Conservation (phyloP, 2,888 invertebrate species). For the Ischnus inquisitorius region DNA sequence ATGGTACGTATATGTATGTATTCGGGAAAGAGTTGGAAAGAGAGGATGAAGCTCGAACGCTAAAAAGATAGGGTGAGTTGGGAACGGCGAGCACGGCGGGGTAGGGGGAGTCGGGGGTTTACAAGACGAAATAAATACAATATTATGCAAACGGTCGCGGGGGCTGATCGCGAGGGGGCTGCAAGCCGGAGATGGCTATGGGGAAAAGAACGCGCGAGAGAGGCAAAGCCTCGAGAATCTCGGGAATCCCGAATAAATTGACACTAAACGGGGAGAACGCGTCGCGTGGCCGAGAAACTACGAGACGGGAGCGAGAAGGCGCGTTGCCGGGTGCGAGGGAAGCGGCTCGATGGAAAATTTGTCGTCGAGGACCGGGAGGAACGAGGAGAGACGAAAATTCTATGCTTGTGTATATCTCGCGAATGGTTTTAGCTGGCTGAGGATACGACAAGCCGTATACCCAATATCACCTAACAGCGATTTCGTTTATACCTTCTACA, state of each 20-base stretch:
- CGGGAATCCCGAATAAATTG: conserved; percentile 86
- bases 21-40: conserved; percentile 53
- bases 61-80: conserved; percentile 34
- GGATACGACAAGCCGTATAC: conserved; percentile 77
- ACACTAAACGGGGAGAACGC: conserved; percentile 83
- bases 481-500: conserved; percentile 79
- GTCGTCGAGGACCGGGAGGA: conserved; percentile 54
- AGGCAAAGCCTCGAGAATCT: conserved; percentile 84
- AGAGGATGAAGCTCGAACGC: conserved; percentile 31
- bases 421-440: conserved; percentile 50
- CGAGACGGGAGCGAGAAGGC: conserved; percentile 43
- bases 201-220: conserved; percentile 61
- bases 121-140: conserved; percentile 85
- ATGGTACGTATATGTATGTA: background rate
- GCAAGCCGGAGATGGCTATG: conserved; percentile 14
- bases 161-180: conserved; percentile 79
- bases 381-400: conserved; percentile 40
- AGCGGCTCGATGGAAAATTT: conserved; percentile 50
- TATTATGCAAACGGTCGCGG: conserved; percentile 85
- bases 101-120: conserved; percentile 68
- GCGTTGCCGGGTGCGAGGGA: conserved; percentile 33
- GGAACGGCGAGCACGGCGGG: conserved; percentile 21
- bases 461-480: conserved; percentile 84
- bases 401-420: conserved; percentile 34
- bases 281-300: conserved; percentile 66